Conservation (phyloP, 2,113 vertebrate genomes). For the Rhabdomys dilectus region DNA sequence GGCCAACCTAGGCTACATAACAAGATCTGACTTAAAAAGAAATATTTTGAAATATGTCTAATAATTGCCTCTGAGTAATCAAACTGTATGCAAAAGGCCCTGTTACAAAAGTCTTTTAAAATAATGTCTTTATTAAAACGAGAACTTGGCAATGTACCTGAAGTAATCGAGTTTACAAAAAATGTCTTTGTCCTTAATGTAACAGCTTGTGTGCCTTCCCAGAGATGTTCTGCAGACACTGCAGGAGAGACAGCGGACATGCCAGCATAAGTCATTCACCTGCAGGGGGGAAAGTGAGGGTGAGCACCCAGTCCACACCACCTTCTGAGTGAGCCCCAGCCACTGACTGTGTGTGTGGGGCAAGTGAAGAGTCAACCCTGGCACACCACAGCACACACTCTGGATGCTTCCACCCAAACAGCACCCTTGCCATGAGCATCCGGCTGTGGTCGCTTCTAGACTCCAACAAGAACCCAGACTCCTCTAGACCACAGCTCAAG, state of each 20-base stretch:
- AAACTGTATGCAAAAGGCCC: constrained; percentile 24
- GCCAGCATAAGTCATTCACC: constrained; percentile 99
- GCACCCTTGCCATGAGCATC: neutral
- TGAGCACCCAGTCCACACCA: neutral
- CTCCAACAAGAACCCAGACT: neutral
- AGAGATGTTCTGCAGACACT: constrained; percentile 97
- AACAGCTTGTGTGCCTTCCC: constrained; percentile 97
- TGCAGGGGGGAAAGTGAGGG: constrained; percentile 72
- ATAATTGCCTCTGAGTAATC: neutral
- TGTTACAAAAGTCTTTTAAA: neutral
- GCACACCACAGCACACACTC: neutral
- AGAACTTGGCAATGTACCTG: constrained; percentile 88
- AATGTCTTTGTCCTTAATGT: constrained; percentile 98
- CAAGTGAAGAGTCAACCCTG: neutral
- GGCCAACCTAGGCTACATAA: neutral
- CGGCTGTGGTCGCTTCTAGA: neutral
- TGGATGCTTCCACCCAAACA: neutral
- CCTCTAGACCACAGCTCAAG: neutral
- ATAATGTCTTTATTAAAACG: neutral
- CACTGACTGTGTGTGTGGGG: neutral
- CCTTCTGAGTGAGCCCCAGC: too few relatives aligned
- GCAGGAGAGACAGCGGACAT: constrained; percentile 97
- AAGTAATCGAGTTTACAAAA: constrained; percentile 99
- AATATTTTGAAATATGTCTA: constrained; percentile 29
- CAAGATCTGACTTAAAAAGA: neutral